Base-by-base conservation (phyloP, 2,888 invertebrate genomes). In the Eumerus sabulonum region DNA sequence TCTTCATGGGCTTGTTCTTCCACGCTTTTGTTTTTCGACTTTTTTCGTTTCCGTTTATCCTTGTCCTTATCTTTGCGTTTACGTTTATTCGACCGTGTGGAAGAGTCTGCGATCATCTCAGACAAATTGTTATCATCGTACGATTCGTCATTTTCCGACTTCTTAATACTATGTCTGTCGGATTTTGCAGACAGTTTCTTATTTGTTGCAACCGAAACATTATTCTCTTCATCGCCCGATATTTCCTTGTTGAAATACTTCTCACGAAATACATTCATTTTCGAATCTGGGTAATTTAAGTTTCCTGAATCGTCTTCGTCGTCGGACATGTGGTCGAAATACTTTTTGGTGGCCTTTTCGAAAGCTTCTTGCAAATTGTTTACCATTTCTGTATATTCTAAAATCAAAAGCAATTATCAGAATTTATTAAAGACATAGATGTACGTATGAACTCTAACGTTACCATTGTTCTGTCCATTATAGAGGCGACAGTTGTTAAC, bases 401-500 rank as follows among this genome's bases (percentile, higher is more conserved):
- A 90, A 87, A 81, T 82, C 50, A 47, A 9, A 38, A 42, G n/a
- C 27, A 13, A 48, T 36, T 9, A 11, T 36, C 36, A n/a, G n/a
- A n/a, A n/a, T n/a, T n/a, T n/a, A n/a, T n/a, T n/a, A n/a, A n/a
- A n/a, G n/a, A n/a, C n/a, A n/a, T n/a, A n/a, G n/a, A n/a, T n/a
- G n/a, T n/a, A n/a, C n/a, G n/a, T n/a, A n/a, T n/a, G n/a, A n/a
- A n/a, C n/a, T n/a, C n/a, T n/a, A n/a, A n/a, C n/a, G n/a, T 90
- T 88, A 97, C 97, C 97, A 90, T 96, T 97, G 85, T 96, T 94
- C 84, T 94, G 94, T 63, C 98, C 98, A 90, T 98, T 98, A 87
- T 97, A 98, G 60, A 96, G 91, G 59, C 95, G 92, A 87, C 98
- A 98, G 87, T 98, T 98, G 85, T 96, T 96, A 9, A 98, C 95